Evolutionary conservation across 1,140 invertebrate species (phyloP).

Genomic region (Teleogryllus occipitalis): DNA sequence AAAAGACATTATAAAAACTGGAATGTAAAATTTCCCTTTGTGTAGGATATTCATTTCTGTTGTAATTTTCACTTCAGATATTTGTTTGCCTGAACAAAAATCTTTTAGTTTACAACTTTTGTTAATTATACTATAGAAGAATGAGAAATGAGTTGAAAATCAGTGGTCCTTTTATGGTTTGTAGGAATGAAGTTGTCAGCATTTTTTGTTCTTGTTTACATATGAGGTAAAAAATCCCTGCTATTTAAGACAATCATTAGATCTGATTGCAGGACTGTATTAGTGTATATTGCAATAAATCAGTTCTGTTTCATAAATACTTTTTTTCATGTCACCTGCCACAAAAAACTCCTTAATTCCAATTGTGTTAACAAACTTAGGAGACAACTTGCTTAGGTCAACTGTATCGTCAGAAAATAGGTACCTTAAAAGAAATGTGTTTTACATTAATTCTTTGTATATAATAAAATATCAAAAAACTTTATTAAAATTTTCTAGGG

Average conservation of each 20-base stretch:
- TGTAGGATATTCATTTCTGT: too few relatives aligned
- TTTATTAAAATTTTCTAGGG: background rate
- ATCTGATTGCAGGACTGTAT: background rate
- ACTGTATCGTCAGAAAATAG: background rate
- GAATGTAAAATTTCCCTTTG: too few relatives aligned
- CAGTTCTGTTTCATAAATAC: background rate
- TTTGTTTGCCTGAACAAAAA: too few relatives aligned
- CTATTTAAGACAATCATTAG: background rate
- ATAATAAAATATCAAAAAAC: background rate
- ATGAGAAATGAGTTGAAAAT: background rate
- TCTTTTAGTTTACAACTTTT: background rate
- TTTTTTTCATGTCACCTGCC: background rate
- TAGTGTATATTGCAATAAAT: background rate
- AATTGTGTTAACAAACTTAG: background rate
- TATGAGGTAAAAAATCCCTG: background rate
- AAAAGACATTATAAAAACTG: too few relatives aligned
- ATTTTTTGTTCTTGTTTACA: background rate
- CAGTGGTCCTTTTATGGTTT: background rate
- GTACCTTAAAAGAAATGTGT: too few relatives aligned
- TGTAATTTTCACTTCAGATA: too few relatives aligned
- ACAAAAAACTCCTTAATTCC: background rate
- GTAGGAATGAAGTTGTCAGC: background rate
- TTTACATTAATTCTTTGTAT: too few relatives aligned
- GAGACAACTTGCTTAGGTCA: background rate
- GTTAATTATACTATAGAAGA: background rate